A percentile compares a stretch with the other conserved stretches of the same genome.
These are phyloP conservation scores for Laterallus jamaicensis DNA, from an alignment of 2,113 vertebrate genomes.

Conservation along the genomic window DNA sequence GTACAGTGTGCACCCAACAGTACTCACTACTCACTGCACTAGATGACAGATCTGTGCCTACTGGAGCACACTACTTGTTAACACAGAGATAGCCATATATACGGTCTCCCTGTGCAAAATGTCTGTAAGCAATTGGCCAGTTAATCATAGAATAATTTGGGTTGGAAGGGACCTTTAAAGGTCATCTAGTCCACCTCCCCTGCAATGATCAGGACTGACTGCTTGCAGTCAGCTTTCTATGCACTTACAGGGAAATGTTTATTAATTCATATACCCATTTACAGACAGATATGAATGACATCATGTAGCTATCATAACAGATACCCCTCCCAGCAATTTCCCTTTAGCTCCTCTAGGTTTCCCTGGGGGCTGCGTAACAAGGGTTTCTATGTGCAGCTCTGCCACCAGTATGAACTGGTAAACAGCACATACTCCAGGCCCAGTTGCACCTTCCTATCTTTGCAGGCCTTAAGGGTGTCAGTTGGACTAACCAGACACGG, in stretches of 20 bases:
- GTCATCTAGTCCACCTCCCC: no score
- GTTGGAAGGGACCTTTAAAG: no score
- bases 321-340: not conserved
- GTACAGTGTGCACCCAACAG: not conserved
- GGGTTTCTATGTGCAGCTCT: not conserved
- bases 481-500: not conserved
- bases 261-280: not conserved
- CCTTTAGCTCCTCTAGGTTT: not conserved
- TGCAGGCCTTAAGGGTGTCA: not conserved
- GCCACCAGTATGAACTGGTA: not conserved
- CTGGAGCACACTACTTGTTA: not conserved
- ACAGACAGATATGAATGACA: not conserved
- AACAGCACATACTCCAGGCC: not conserved
- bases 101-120: accelerated
- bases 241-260: not conserved
- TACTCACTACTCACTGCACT: not conserved
- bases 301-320: not conserved
- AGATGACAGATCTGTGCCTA: not conserved
- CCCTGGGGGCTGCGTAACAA: not conserved
- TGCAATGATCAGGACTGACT: not conserved
- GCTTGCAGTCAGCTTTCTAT: not conserved
- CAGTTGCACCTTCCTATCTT: not conserved
- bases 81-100: accelerated
- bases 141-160: not conserved
- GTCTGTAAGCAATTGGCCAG: not conserved